Evolutionary conservation across 2,113 vertebrate genomes (phyloP), one percentile per base, ranked within the genome.

Genomic region (Labeo rohita): DNA sequence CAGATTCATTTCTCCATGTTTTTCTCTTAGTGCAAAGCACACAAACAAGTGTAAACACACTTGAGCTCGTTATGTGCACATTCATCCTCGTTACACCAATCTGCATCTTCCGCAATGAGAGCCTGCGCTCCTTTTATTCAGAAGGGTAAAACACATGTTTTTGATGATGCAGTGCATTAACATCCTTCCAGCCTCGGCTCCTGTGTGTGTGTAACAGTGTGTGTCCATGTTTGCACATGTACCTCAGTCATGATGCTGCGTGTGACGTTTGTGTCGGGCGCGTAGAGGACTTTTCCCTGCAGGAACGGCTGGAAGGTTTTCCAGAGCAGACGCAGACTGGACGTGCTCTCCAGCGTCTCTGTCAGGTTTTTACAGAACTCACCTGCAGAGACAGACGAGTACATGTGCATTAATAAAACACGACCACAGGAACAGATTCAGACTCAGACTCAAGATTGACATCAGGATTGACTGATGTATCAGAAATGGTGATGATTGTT

Each of bases 261-360:
- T 15, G 96, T 92, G 1, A 95, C 96, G 47, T 96, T 96, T 1
- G 96, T 97, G 89, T 98, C 97, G 1, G 98, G 98, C 8, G 97
- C 95, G 90, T 97, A 99, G 79, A 99, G 95, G 91, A 99, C 91
- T 92, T 98, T 98, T 84, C 98, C 98, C 52, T 95, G 91, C 84
- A 99, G 88, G 84, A 99, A 90, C 0, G 97, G 97, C 75, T 96
- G 97, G 83, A 99, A 94, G 83, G 95, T 95, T 82, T 92, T 96
- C 98, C 98, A 99, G 82, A 98, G 92, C 91, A 96, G 96, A 68
- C 96, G 95, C 85, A 97, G 96, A 61, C 95, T 91, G 2, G 97
- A 96, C 82, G 95, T 97, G 83, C 94, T 93, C 91, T 98, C 96
- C 91, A 99, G 91, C 65, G 90, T 96, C 91, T 95, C 94, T 89